Evolutionary conservation across 2,888 invertebrate species (phyloP).

Genomic region (Cataglyphis albicans): DNA sequence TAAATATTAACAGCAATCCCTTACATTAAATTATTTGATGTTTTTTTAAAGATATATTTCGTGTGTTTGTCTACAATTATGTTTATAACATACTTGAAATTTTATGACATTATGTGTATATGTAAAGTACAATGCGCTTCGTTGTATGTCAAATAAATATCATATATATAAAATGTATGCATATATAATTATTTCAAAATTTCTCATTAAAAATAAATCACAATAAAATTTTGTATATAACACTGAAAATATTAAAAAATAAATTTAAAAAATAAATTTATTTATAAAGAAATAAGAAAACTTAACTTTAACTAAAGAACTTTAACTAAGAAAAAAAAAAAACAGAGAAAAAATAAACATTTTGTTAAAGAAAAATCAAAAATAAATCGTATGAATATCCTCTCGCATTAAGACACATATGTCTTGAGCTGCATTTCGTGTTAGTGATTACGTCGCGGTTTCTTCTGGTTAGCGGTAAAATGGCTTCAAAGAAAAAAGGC

Average conservation of each 20-base stretch:
- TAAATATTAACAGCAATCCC: slow-evolving; percentile 38
- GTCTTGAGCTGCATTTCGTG: slow-evolving; percentile 9
- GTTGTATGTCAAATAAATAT: neutral
- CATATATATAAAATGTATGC: neutral
- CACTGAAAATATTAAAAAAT: neutral
- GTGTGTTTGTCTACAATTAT: neutral
- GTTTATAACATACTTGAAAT: neutral
- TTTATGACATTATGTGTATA: neutral
- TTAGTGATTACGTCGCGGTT: slow-evolving; percentile 59
- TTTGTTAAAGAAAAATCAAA: neutral
- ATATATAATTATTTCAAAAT: neutral
- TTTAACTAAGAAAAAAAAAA: neutral
- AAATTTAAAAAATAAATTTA: neutral
- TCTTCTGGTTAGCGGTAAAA: slow-evolving; percentile 67
- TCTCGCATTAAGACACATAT: neutral
- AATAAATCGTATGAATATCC: neutral
- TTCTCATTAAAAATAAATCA: neutral
- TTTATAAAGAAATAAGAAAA: neutral
- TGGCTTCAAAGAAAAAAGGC: slow-evolving; percentile 82
- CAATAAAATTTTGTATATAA: neutral
- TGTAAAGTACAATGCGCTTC: neutral
- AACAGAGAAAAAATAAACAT: neutral
- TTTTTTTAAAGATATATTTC: slow-evolving; percentile 15
- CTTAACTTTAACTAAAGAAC: neutral
- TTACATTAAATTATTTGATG: slow-evolving; percentile 7